A percentile compares a stretch with the other conserved stretches of the same genome.
These are phyloP conservation scores for Micrasema longulum DNA, from an alignment of 1,140 invertebrate species.

Conservation along the genomic window DNA sequence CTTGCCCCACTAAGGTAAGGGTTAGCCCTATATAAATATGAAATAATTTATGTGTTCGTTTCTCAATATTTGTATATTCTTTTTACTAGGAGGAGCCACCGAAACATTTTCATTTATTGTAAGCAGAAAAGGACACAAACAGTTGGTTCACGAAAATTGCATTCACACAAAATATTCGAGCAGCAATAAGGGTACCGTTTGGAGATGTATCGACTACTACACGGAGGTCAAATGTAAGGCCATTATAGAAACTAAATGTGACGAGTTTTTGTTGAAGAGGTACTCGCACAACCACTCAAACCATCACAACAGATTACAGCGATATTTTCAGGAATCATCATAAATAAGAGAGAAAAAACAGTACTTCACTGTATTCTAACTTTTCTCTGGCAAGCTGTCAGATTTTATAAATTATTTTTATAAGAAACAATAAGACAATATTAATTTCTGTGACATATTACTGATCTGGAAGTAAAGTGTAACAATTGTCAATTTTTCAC, in stretches of 20 bases:
- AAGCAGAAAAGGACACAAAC: constrained; percentile 48
- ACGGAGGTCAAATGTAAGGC: constrained; percentile 47
- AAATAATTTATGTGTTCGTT: neutral
- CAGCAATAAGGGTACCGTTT: constrained; percentile 21
- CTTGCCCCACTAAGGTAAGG: too few relatives aligned
- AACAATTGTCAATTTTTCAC: too few relatives aligned
- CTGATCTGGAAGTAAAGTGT: too few relatives aligned
- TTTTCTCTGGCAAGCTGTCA: too few relatives aligned
- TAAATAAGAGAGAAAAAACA: too few relatives aligned
- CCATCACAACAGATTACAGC: constrained; percentile 5
- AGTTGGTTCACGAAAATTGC: constrained; percentile 45
- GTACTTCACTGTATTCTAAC: too few relatives aligned
- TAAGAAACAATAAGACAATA: too few relatives aligned
- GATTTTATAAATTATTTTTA: too few relatives aligned
- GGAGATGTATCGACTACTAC: constrained; percentile 52
- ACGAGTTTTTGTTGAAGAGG: constrained; percentile 16
- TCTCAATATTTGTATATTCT: constrained; percentile 7
- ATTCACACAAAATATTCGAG: constrained; percentile 51
- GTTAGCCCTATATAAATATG: neutral
- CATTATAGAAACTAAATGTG: constrained; percentile 33
- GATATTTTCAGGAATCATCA: too few relatives aligned
- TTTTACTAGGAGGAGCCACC: constrained; percentile 15
- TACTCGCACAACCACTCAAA: constrained; percentile 45
- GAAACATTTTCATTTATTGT: constrained; percentile 39
- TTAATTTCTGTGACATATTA: too few relatives aligned